Evolutionary conservation across 1,140 invertebrate species (phyloP).

Genomic region (Coboldia fuscipes): DNA sequence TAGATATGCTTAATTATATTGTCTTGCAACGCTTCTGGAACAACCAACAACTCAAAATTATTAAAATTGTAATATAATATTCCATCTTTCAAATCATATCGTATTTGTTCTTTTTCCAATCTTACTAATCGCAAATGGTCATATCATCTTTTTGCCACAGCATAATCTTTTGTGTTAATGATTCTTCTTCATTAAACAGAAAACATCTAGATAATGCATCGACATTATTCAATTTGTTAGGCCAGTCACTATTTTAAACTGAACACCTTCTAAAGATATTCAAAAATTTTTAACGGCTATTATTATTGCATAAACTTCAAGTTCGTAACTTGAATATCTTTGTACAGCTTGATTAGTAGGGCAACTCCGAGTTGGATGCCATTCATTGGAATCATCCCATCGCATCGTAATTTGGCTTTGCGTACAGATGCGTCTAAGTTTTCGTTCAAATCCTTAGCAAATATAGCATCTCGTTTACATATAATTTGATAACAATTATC

Average conservation of each 20-base stretch:
- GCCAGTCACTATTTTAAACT: slow-evolving; percentile 16
- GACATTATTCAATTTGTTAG: slow-evolving; percentile 10
- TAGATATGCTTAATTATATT: slow-evolving; percentile 7
- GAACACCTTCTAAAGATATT: slow-evolving; percentile 16
- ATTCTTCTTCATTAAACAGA: too few relatives aligned
- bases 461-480: too few relatives aligned
- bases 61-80: too few relatives aligned
- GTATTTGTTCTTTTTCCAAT: too few relatives aligned
- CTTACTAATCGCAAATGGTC: too few relatives aligned
- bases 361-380: slow-evolving; percentile 7
- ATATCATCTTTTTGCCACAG: too few relatives aligned
- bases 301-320: slow-evolving; percentile 19
- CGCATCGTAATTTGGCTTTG: too few relatives aligned
- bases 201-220: slow-evolving; percentile 14
- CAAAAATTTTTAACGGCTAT: slow-evolving; percentile 18
- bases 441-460: too few relatives aligned
- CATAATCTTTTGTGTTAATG: too few relatives aligned
- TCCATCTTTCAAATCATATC: too few relatives aligned
- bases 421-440: neutral
- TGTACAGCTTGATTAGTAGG: slow-evolving; percentile 8
- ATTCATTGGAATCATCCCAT: slow-evolving; percentile 3
- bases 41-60: slow-evolving; percentile 6
- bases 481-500: neutral
- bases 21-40: slow-evolving; percentile 7
- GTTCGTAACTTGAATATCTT: slow-evolving; percentile 14